These are phyloP conservation scores for Oncorhynchus kisutch DNA, from an alignment of 2,113 vertebrate genomes.

Conservation along the genomic window DNA sequence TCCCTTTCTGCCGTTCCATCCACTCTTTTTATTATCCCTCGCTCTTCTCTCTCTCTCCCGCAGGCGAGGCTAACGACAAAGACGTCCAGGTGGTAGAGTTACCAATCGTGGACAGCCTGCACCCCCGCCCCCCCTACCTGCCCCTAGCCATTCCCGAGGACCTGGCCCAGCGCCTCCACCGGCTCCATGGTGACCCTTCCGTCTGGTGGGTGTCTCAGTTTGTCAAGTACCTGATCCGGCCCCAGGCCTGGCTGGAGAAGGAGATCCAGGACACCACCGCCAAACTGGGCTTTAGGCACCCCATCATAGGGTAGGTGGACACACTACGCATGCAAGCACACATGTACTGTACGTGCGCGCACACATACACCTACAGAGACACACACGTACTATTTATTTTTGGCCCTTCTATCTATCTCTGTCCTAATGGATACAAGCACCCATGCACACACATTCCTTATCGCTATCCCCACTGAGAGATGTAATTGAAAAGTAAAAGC, in stretches of 20 bases:
- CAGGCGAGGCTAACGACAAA: conserved; percentile 93
- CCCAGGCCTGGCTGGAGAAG: conserved; percentile 95
- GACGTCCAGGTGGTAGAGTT: conserved; percentile 83
- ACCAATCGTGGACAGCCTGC: no score
- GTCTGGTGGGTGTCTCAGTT: conserved; percentile 97
- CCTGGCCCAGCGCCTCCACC: no score
- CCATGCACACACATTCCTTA: neutral
- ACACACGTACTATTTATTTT: no score
- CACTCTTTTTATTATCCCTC: neutral
- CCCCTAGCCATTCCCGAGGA: no score
- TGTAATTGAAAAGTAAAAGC: no score
- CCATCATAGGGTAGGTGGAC: conserved; percentile 90
- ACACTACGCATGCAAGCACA: no score
- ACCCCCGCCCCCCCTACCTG: no score
- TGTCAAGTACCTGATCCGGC: conserved; percentile 96
- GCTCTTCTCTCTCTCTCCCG: conserved; percentile 17
- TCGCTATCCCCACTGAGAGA: no score
- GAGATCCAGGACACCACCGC: conserved; percentile 91
- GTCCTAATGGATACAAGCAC: neutral
- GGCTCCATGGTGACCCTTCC: no score
- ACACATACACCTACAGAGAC: neutral
- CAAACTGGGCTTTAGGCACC: conserved; percentile 97
- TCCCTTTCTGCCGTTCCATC: neutral
- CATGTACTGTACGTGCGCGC: neutral
- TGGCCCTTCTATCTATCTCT: no score